These are phyloP conservation scores for Zaprionus ornatus DNA, from an alignment of 1,140 invertebrate genomes.

Conservation along the genomic window DNA sequence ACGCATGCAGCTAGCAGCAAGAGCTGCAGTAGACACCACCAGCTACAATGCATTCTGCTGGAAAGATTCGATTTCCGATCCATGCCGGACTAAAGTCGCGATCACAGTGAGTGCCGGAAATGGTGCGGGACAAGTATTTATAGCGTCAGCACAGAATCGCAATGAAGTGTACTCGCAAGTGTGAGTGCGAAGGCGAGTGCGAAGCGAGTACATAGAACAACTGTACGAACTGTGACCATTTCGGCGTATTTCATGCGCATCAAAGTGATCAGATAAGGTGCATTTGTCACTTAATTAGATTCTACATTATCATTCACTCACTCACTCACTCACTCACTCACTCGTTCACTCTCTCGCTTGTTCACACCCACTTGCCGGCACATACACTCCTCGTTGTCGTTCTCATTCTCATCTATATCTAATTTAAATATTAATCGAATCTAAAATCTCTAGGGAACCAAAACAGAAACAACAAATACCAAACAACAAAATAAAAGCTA, in stretches of 20 bases:
- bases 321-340: background rate
- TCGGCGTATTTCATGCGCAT: slow-evolving; percentile 57
- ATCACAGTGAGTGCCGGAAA: slow-evolving; percentile 64
- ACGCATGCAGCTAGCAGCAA: slow-evolving; percentile 16
- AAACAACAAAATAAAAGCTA: slow-evolving; percentile 11
- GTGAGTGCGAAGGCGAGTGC: slow-evolving; percentile 4
- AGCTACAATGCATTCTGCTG: background rate
- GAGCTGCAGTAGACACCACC: slow-evolving; percentile 2
- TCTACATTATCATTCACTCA: slow-evolving; percentile 33
- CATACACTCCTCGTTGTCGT: background rate
- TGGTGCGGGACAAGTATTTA: slow-evolving; percentile 51
- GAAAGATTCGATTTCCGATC: slow-evolving; percentile 2
- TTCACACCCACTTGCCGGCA: background rate
- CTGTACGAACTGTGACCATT: slow-evolving; percentile 52
- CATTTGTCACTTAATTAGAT: slow-evolving; percentile 73
- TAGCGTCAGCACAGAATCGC: slow-evolving; percentile 19
- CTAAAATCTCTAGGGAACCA: slow-evolving; percentile 14
- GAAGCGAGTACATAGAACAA: background rate
- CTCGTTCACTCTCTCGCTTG: background rate
- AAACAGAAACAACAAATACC: background rate
- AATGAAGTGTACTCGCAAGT: background rate
- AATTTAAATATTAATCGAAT: slow-evolving; percentile 25
- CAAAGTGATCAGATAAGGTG: slow-evolving; percentile 71
- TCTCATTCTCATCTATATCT: slow-evolving; percentile 12
- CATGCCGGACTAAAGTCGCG: slow-evolving; percentile 48